Base-by-base conservation (phyloP, 2,888 invertebrate species). In the Orthosia gracilis region DNA sequence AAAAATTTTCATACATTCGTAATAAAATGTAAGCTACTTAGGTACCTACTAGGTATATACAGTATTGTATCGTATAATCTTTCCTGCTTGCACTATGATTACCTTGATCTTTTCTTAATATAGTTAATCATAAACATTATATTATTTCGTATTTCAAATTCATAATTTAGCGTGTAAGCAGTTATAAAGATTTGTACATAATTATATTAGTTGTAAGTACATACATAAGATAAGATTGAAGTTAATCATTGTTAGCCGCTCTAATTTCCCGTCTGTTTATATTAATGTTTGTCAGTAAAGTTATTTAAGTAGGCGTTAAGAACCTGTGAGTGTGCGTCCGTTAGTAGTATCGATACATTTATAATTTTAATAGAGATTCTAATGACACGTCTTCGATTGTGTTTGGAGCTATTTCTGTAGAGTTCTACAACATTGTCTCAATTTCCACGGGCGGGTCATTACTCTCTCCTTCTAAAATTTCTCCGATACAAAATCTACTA, bases 41-140 rank as follows among this genome's bases (percentile, higher is more conserved):
- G 26, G 23, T 64, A 40, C 40, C 40, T 9, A 47, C 47, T 66
- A 70, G 40, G 26, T 69, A 54, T 61, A 49, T 55, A 54, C 78
- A 82, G 66, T 82, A 77, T 70, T 69, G 63, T 76, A 72, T 76
- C 62, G 58, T 66, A 69, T 71, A 78, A 66, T 64, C 78, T 80
- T 79, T 83, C 68, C 69, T 78, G 88, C 90, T 88, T 89, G 75
- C 73, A 92, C 94, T 94, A 95, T 96, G 95, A 95, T 96, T 94
- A 92, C 94, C 94, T 96, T 95, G 94, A 95, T 96, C 95, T 95
- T 93, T 92, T 95, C 95, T 94, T 95, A 90, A 84, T 81, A 76
- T 75, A 73, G n/a, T n/a, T n/a, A n/a, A 78, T 76, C 82, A 85
- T 67, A 67, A 69, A 73, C 80, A 82, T 83, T 86, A 64, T 82